Conservation (phyloP, 2,888 invertebrate genomes). For the Anagyrus pseudococci region DNA sequence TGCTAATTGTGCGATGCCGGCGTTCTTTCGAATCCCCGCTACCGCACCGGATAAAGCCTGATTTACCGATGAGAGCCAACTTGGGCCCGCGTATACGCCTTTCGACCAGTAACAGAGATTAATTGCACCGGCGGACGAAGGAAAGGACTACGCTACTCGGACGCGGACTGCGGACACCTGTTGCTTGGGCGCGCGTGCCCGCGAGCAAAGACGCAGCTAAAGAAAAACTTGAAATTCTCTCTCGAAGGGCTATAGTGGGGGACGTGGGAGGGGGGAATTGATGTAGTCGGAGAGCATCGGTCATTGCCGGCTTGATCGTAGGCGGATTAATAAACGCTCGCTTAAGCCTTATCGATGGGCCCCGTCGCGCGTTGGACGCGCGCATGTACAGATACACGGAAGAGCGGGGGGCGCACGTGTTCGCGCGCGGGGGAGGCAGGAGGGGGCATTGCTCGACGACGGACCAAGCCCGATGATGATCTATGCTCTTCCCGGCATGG, state of each 20-base stretch:
- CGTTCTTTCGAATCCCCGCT: too few relatives aligned
- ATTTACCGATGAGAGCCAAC: too few relatives aligned
- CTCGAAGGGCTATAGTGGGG: neutral
- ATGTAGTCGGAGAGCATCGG: neutral
- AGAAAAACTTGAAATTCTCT: too few relatives aligned
- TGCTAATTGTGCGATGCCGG: neutral
- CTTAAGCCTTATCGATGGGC: conserved; percentile 27
- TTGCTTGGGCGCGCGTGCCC: neutral
- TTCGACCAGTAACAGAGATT: too few relatives aligned
- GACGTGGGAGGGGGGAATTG: neutral
- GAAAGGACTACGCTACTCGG: neutral
- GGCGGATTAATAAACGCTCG: conserved; percentile 10
- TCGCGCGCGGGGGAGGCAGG: neutral
- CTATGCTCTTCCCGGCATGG: conserved; percentile 10
- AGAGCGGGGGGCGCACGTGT: too few relatives aligned
- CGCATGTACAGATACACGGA: too few relatives aligned
- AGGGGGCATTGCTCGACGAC: neutral
- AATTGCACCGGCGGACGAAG: too few relatives aligned
- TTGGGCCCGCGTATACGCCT: too few relatives aligned
- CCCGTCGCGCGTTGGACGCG: conserved; percentile 4
- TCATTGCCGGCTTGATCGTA: neutral
- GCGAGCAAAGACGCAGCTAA: too few relatives aligned
- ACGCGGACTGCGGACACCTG: neutral
- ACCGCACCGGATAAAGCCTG: too few relatives aligned
- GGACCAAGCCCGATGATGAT: conserved; percentile 14